Evolutionary conservation across 2,113 vertebrate genomes (phyloP).

Genomic region (Bambusicola thoracicus): DNA sequence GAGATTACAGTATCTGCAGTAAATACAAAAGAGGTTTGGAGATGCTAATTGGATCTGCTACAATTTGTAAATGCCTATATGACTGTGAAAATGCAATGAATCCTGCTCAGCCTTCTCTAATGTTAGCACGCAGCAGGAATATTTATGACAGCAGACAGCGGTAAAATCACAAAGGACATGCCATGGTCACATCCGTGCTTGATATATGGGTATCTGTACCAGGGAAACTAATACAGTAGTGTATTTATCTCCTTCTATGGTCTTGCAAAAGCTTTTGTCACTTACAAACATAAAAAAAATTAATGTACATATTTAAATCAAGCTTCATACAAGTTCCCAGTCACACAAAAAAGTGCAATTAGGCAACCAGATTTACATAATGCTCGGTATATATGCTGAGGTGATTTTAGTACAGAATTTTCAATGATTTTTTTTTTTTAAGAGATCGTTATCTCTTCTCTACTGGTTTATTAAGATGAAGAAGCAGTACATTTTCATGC

Average conservation of each 20-base stretch:
- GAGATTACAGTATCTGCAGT: slow-evolving; percentile 32
- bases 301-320: background rate
- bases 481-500: background rate
- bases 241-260: slow-evolving; percentile 12
- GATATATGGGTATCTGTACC: background rate
- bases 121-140: background rate
- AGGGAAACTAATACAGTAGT: background rate
- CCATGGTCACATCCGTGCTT: background rate
- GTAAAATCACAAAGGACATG: slow-evolving; percentile 14
- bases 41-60: slow-evolving; percentile 29
- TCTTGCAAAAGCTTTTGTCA: slow-evolving; percentile 17
- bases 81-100: slow-evolving; percentile 30
- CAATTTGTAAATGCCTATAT: slow-evolving; percentile 44
- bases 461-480: background rate
- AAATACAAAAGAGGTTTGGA: slow-evolving; percentile 46
- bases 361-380: slow-evolving; percentile 21
- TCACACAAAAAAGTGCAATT: slow-evolving; percentile 12
- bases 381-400: background rate
- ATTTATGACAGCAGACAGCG: slow-evolving; percentile 18
- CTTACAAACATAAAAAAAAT: slow-evolving; percentile 18
- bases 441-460: background rate
- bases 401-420: slow-evolving; percentile 2
- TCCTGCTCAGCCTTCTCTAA: background rate
- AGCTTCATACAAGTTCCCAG: background rate
- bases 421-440: background rate